A percentile compares a stretch with the other conserved stretches of the same genome.
Conservation (phyloP, 2,888 invertebrate species). For the Lochmaea crataegi region DNA sequence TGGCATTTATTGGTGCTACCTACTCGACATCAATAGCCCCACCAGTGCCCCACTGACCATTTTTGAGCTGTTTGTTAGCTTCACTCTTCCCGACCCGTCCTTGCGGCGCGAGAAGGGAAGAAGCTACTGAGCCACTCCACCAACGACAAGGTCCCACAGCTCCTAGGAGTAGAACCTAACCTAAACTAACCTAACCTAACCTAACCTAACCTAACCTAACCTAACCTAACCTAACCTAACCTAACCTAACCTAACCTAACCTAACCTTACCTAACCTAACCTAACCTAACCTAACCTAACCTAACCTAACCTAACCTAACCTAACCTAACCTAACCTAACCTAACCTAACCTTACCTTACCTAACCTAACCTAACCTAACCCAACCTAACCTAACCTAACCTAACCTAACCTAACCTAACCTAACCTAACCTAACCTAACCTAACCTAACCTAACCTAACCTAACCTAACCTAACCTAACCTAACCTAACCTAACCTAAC, state of each 20-base stretch:
- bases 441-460: too few relatives aligned
- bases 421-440: too few relatives aligned
- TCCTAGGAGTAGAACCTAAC: not conserved
- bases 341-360: conserved; percentile 1
- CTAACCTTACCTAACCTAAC: conserved; percentile 9
- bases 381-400: conserved; percentile 5
- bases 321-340: conserved; percentile 11
- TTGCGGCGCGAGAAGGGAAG: too few relatives aligned
- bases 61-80: too few relatives aligned
- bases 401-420: conserved; percentile 4
- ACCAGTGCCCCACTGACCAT: too few relatives aligned
- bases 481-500: too few relatives aligned
- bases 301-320: conserved; percentile 11
- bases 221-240: conserved; percentile 11
- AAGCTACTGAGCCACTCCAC: too few relatives aligned
- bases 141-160: too few relatives aligned
- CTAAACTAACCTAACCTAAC: conserved; percentile 9
- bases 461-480: too few relatives aligned
- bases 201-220: conserved; percentile 11
- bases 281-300: conserved; percentile 10
- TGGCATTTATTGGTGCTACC: too few relatives aligned
- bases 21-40: too few relatives aligned
- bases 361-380: conserved; percentile 1
- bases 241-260: conserved; percentile 10
- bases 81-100: too few relatives aligned